These are phyloP conservation scores for Pachyseris speciosa DNA, from an alignment of 64 coral and sea anemone species.

Conservation along the genomic window DNA sequence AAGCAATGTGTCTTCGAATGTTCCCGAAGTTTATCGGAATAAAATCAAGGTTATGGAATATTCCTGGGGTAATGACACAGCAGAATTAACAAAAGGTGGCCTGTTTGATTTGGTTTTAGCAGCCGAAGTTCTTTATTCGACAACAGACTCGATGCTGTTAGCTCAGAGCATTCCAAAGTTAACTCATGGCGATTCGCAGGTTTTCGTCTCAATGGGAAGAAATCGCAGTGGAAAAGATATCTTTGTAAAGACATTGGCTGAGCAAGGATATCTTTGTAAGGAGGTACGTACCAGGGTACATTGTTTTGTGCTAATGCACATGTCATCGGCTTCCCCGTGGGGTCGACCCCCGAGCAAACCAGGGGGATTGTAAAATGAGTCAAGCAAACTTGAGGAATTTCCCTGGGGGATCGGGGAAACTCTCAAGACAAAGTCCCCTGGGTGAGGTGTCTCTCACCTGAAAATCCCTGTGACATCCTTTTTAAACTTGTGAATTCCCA, in stretches of 20 bases:
- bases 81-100: conserved; percentile 57
- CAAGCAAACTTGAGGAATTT: too few species aligned
- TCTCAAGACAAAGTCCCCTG: too few species aligned
- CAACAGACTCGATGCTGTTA: conserved; percentile 70
- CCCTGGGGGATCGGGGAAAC: too few species aligned
- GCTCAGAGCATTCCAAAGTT: conserved; percentile 79
- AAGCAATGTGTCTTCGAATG: conserved; percentile 72
- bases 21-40: neutral
- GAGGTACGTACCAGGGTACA: too few species aligned
- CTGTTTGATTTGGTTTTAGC: conserved; percentile 89
- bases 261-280: conserved; percentile 70
- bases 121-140: conserved; percentile 90
- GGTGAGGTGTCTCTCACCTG: too few species aligned
- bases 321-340: too few species aligned
- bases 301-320: too few species aligned
- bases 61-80: conserved; percentile 72
- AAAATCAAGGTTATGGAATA: conserved; percentile 74
- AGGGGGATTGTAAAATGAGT: too few species aligned
- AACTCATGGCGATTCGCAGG: conserved; percentile 30
- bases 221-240: conserved; percentile 84
- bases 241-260: conserved; percentile 69
- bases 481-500: too few species aligned
- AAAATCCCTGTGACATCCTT: too few species aligned
- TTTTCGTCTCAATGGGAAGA: conserved; percentile 96
- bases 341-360: too few species aligned